Evolutionary conservation across 2,888 invertebrate species (phyloP).

Genomic region (Vandiemenella viatica): DNA sequence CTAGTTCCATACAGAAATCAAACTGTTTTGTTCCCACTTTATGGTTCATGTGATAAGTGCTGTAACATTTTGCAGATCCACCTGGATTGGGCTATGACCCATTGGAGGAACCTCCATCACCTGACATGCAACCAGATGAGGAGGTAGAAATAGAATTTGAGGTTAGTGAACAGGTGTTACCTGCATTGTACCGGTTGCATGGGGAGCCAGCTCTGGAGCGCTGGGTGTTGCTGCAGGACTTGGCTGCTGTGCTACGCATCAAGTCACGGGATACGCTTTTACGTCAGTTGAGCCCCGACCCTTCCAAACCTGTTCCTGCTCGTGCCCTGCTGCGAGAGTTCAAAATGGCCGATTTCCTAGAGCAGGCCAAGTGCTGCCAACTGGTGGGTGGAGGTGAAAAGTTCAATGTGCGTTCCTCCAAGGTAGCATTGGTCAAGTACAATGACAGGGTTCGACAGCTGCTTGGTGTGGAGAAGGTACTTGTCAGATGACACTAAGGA

Average conservation of each 20-base stretch:
- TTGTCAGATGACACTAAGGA: constrained; percentile 12
- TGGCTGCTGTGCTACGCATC: constrained; percentile 58
- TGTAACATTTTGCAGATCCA: constrained; percentile 32
- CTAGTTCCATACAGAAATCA: too few relatives aligned
- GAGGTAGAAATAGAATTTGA: constrained; percentile 58
- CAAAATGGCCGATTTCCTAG: constrained; percentile 64
- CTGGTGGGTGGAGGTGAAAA: constrained; percentile 62
- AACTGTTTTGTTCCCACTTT: too few relatives aligned
- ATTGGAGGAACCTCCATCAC: constrained; percentile 38
- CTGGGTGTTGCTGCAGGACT: constrained; percentile 68
- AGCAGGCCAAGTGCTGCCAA: constrained; percentile 66
- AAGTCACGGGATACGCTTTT: constrained; percentile 68
- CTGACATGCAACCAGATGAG: constrained; percentile 29
- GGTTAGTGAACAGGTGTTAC: constrained; percentile 60
- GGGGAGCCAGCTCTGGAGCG: constrained; percentile 49
- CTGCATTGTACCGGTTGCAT: constrained; percentile 58
- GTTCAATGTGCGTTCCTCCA: constrained; percentile 63
- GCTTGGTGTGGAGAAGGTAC: constrained; percentile 61
- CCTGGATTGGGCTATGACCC: constrained; percentile 41
- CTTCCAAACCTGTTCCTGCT: constrained; percentile 33
- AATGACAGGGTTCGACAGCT: constrained; percentile 70
- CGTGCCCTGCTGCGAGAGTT: constrained; percentile 45
- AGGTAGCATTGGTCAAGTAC: constrained; percentile 67
- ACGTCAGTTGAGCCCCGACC: constrained; percentile 45
- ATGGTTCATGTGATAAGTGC: too few relatives aligned